Percentiles rank a stretch among this genome's conserved stretches.
phyloP scores from a whole-genome alignment of 2,113 vertebrate species.

The Melanostigma gelatinosum region DNA sequence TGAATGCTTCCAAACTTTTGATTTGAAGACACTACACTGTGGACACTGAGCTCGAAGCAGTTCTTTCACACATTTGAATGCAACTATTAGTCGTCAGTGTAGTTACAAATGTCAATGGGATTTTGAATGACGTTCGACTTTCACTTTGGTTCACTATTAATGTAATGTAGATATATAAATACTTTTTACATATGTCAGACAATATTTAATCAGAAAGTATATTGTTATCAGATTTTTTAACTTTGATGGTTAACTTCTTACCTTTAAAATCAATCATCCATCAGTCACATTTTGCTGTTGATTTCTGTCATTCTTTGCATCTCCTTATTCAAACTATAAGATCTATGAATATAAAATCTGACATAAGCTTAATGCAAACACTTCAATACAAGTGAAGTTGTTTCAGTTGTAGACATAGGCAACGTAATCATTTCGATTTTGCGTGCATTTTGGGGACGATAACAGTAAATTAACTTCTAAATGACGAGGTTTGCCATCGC shows the following conservation, averaged over 20 bases:
- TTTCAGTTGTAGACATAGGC: not conserved
- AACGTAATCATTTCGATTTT: not conserved
- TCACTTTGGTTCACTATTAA: too few relatives aligned
- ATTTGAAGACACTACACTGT: too few relatives aligned
- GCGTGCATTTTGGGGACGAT: not conserved
- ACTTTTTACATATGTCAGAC: too few relatives aligned
- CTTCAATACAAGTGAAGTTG: not conserved
- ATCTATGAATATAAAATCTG: not conserved
- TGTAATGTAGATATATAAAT: too few relatives aligned
- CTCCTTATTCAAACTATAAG: too few relatives aligned
- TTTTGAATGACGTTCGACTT: too few relatives aligned
- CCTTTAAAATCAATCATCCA: not conserved
- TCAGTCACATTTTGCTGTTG: not conserved
- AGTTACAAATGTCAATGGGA: too few relatives aligned
- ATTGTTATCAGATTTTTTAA: not conserved
- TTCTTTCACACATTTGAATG: too few relatives aligned
- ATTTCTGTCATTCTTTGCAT: not conserved
- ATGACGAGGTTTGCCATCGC: not conserved
- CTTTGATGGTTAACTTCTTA: not conserved
- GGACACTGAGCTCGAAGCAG: too few relatives aligned
- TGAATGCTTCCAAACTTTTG: too few relatives aligned
- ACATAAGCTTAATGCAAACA: not conserved
- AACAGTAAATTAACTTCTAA: constrained; percentile 38
- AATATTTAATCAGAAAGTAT: too few relatives aligned
- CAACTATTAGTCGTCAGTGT: too few relatives aligned